phyloP scores from a whole-genome alignment of 2,113 vertebrate species.

The Hemiprocne comata region DNA sequence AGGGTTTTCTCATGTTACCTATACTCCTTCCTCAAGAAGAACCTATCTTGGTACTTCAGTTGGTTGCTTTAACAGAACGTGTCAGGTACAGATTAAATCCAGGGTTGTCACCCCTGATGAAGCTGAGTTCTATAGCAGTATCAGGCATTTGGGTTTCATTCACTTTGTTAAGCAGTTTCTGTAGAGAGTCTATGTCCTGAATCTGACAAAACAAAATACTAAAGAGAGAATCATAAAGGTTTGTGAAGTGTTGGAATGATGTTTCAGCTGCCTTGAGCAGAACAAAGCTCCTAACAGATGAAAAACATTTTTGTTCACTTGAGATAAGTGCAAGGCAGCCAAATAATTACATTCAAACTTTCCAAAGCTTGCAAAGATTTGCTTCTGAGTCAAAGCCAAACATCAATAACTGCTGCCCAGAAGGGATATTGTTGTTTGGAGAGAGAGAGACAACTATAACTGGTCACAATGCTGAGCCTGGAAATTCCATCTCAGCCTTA shows the following conservation, averaged over 20 bases:
- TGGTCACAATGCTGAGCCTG: conserved; percentile 33
- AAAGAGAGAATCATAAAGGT: background rate
- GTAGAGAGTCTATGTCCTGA: background rate
- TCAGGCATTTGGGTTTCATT: background rate
- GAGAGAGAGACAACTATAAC: conserved; percentile 23
- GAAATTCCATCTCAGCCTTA: conserved; percentile 57
- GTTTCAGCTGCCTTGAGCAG: conserved; percentile 27
- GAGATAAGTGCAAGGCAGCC: conserved; percentile 39
- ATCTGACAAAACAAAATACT: background rate
- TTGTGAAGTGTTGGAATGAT: background rate
- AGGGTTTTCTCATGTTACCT: background rate
- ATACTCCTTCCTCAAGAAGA: background rate
- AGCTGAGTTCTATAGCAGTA: background rate
- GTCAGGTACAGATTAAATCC: background rate
- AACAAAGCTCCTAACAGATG: conserved; percentile 7
- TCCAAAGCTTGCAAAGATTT: conserved; percentile 59
- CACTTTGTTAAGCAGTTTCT: background rate
- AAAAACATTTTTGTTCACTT: conserved; percentile 61
- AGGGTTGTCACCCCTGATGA: background rate
- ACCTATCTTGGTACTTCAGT: background rate
- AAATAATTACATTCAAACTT: conserved; percentile 58
- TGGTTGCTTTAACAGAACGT: background rate
- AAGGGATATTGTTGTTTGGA: conserved; percentile 56
- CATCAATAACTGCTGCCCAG: conserved; percentile 50
- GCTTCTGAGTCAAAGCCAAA: conserved; percentile 44